phyloP scores from a whole-genome alignment of 1,140 invertebrate genomes.

The Cyclina sinensis region DNA sequence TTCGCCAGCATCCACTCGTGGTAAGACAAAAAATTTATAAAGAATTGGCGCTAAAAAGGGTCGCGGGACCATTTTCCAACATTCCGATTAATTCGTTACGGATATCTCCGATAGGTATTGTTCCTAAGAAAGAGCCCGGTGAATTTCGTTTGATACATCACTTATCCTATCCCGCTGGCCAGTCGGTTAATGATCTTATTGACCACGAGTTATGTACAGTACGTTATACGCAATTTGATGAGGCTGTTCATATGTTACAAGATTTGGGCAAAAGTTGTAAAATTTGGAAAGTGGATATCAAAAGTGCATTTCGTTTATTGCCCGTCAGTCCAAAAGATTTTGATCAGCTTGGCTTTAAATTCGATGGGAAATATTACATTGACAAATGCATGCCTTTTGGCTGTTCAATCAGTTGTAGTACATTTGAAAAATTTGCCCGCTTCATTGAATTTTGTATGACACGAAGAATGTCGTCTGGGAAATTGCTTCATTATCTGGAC shows the following conservation, averaged over 20 bases:
- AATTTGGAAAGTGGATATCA: slow-evolving; percentile 62
- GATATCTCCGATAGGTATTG: slow-evolving; percentile 38
- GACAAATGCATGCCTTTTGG: slow-evolving; percentile 48
- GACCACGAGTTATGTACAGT: slow-evolving; percentile 29
- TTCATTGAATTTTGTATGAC: slow-evolving; percentile 8
- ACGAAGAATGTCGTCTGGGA: background rate
- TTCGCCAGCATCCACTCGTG: background rate
- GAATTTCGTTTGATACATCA: slow-evolving; percentile 67
- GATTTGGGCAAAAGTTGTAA: slow-evolving; percentile 20
- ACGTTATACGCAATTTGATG: slow-evolving; percentile 49
- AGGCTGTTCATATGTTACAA: slow-evolving; percentile 48
- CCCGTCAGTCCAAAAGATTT: slow-evolving; percentile 27
- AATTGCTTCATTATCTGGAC: slow-evolving; percentile 32
- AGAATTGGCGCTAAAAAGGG: slow-evolving; percentile 4
- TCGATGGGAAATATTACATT: too few relatives aligned
- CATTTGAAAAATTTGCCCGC: slow-evolving; percentile 19
- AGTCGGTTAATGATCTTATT: slow-evolving; percentile 67
- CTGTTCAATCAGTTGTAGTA: slow-evolving; percentile 29
- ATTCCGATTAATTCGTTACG: background rate
- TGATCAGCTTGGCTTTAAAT: slow-evolving; percentile 46
- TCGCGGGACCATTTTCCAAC: slow-evolving; percentile 31
- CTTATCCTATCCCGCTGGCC: slow-evolving; percentile 61
- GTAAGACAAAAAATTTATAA: slow-evolving; percentile 27
- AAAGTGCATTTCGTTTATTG: slow-evolving; percentile 58
- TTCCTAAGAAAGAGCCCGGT: slow-evolving; percentile 54